Base-by-base conservation (phyloP, 2,113 vertebrate species). In the Benitochromis conjunctus region DNA sequence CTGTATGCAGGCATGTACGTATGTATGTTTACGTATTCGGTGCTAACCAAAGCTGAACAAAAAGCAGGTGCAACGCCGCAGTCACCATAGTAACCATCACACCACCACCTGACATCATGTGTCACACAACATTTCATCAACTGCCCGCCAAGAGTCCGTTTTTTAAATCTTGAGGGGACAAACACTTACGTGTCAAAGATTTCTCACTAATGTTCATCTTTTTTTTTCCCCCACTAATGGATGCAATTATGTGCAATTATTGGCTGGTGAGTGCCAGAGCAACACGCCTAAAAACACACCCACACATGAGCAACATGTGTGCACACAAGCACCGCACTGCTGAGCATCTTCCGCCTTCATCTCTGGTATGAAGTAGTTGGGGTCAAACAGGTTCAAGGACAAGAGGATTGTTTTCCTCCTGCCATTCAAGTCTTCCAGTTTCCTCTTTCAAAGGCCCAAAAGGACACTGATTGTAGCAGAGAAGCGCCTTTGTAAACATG, bases 231-330 rank as follows among this genome's bases (percentile, higher is more conserved):
- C 60, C 64, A 90, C 91, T 90, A 95, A 95, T 95, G 95, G 92
- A 89, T 87, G 91, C 94, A 95, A 96, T 96, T 96, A 95, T 93
- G 88, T 92, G 89, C 92, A 96, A 96, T 96, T 94, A 95, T 91
- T 94, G 90, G 85, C 89, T 88, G 86, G 92, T 57, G 90, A 95
- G 92, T 88, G 82, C 66, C 79, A 69, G 64, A 92, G 91, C 91
- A 87, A 85, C 92, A 83, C 84, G 66, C 89, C 89, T 82, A 85
- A 85, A 95, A 94, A 90, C 89, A 94, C 93, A 80, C 95, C 91
- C 92, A 94, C 95, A 89, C 90, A 86, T 51, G 16, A 79, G 31
- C 31, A 78, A 87, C 80, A 78, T 81, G 78, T 90, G 90, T 83
- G 83, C 57, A 80, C 48, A 64, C 58, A 51, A 60, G 57, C 84